Evolutionary conservation across 53 echinoderm and acorn worm species (phyloP), one percentile per base, ranked within the genome.

Genomic region (Echinarachnius parma): DNA sequence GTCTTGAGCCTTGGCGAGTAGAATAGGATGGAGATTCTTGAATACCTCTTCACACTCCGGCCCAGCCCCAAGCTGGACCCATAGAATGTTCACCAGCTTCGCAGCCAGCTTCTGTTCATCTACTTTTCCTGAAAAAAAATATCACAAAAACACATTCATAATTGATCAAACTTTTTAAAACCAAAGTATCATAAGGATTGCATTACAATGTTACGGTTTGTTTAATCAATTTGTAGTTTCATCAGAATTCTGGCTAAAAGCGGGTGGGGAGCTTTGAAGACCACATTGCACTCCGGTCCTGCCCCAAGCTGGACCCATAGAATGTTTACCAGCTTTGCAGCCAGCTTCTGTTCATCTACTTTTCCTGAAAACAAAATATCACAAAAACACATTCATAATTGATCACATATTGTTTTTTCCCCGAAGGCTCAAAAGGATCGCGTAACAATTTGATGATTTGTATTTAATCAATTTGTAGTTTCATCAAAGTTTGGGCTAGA

Each of bases 91-190:
- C 21, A 83, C 82, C 15, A 90, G 58, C 35, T 81, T 82, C 14
- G 91, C 96, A 33, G 96, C 96, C 33, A 91, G 21, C 0, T 80
- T 79, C 68, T 96, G 96, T 65, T 96, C 96, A 31, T 96, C 96
- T 32, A 85, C 87, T 69, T 96, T 96, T 58, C 96, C 96, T 96
- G 60, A n/a, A 66, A 39, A 37, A 44, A 31, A 28, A 9, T 4
- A 26, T 8, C n/a, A n/a, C n/a, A n/a, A n/a, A n/a, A n/a, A n/a
- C n/a, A 28, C 23, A 42, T 7, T 7, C 7, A 42, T 14, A 42
- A 42, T 42, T 7, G 42, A 42, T 9, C 42, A n/a, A n/a, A n/a
- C n/a, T n/a, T n/a, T n/a, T n/a, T n/a, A n/a, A n/a, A n/a, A n/a
- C n/a, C n/a, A n/a, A n/a, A n/a, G n/a, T n/a, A n/a, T n/a, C n/a